phyloP scores from a whole-genome alignment of 2,113 vertebrate genomes.

The Steatornis caripensis region DNA sequence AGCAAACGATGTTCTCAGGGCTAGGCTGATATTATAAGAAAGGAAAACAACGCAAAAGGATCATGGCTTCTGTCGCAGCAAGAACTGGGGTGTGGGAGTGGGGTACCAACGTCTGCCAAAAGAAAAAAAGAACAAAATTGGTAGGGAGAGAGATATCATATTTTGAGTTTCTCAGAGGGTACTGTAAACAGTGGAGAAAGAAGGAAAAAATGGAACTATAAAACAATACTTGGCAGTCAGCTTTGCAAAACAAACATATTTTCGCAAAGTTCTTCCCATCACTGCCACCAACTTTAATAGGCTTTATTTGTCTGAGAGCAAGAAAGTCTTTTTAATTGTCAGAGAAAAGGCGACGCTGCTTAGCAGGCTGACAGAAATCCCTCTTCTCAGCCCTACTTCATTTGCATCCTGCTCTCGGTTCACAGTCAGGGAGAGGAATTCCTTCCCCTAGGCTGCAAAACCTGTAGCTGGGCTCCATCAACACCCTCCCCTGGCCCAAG shows the following conservation, averaged over 20 bases:
- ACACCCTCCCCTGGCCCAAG: background rate
- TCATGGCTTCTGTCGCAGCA: slow-evolving; percentile 38
- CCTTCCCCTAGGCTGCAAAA: background rate
- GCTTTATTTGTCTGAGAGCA: slow-evolving; percentile 34
- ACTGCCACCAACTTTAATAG: slow-evolving; percentile 40
- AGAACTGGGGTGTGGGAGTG: slow-evolving; percentile 38
- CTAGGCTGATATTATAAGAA: background rate
- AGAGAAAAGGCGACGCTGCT: background rate
- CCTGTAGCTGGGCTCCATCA: background rate
- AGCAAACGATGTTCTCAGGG: background rate
- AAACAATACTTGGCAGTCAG: slow-evolving; percentile 64
- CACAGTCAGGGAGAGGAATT: background rate
- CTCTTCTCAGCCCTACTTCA: background rate
- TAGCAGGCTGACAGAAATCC: background rate
- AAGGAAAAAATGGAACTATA: slow-evolving; percentile 42
- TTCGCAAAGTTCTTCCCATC: slow-evolving; percentile 54
- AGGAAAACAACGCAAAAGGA: slow-evolving; percentile 49
- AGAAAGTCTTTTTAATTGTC: background rate
- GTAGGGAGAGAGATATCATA: slow-evolving; percentile 36
- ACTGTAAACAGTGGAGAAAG: slow-evolving; percentile 53
- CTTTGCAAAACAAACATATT: slow-evolving; percentile 61
- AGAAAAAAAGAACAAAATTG: slow-evolving; percentile 39
- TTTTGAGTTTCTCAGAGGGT: slow-evolving; percentile 47
- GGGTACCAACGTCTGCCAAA: slow-evolving; percentile 26
- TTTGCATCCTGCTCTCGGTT: rapidly evolving